A percentile compares a stretch with the other conserved stretches of the same genome.
phyloP scores from a whole-genome alignment of 2,797 vertebrate genomes.

The Natrix natrix region DNA sequence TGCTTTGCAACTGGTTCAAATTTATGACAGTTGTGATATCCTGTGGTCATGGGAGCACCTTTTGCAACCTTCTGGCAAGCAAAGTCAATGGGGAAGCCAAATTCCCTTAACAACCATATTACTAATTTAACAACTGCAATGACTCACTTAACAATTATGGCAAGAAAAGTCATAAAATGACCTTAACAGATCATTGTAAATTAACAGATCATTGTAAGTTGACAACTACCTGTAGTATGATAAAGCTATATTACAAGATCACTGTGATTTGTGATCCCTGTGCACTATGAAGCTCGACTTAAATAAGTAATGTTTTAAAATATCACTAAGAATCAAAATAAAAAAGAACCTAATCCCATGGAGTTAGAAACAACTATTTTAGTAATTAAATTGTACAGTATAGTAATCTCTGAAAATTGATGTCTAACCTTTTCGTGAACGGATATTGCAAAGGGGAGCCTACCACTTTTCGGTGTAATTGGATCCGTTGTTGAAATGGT shows the following conservation, averaged over 20 bases:
- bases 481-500: neutral
- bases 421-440: neutral
- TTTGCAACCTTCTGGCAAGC: neutral
- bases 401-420: neutral
- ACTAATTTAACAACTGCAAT: neutral
- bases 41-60: neutral
- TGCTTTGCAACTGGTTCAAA: neutral
- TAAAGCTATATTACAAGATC: neutral
- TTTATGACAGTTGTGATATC: neutral
- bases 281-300: neutral
- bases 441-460: neutral
- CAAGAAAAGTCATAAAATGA: neutral
- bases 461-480: neutral
- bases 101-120: neutral
- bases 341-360: neutral
- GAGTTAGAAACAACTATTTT: neutral
- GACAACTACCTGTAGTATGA: neutral
- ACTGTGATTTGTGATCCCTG: neutral
- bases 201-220: neutral
- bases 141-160: neutral
- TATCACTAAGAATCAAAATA: neutral
- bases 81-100: neutral
- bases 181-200: neutral
- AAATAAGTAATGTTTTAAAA: neutral
- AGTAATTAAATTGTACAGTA: neutral